Evolutionary conservation across 2,888 invertebrate genomes (phyloP).

Genomic region (Aspidiotus destructor): DNA sequence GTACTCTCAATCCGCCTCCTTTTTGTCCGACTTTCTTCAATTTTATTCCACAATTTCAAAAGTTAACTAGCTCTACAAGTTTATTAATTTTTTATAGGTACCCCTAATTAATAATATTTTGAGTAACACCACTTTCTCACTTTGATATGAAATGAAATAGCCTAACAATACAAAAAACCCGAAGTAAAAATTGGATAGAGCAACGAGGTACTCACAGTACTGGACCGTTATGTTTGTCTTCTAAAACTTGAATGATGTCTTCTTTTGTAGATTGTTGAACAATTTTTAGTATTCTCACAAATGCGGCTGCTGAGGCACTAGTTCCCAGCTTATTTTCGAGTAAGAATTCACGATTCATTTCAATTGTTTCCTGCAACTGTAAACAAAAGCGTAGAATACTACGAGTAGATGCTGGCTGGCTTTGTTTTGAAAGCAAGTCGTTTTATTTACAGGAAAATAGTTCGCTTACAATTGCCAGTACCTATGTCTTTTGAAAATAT

Average conservation of each 20-base stretch:
- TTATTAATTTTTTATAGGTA: too few species aligned
- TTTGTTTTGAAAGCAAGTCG: not conserved
- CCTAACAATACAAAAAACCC: too few species aligned
- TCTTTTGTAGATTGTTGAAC: constrained; percentile 52
- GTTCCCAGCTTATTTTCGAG: constrained; percentile 52
- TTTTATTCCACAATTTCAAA: too few species aligned
- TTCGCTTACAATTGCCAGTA: too few species aligned
- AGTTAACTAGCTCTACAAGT: too few species aligned
- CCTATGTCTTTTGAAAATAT: too few species aligned
- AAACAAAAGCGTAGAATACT: constrained; percentile 22
- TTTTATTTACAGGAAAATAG: too few species aligned
- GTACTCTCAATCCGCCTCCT: too few species aligned
- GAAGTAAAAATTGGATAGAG: not conserved
- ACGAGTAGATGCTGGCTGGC: constrained; percentile 19
- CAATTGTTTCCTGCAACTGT: constrained; percentile 49
- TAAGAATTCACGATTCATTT: constrained; percentile 48
- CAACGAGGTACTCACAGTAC: constrained; percentile 44
- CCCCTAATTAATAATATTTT: too few species aligned
- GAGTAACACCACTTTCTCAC: too few species aligned
- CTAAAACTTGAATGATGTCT: constrained; percentile 51
- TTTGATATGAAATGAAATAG: too few species aligned
- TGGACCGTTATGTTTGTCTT: constrained; percentile 49
- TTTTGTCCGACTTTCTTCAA: too few species aligned
- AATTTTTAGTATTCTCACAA: constrained; percentile 53
- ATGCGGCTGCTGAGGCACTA: constrained; percentile 53